Evolutionary conservation across 2,888 invertebrate species (phyloP), one percentile per base, ranked within the genome.

Genomic region (Molanna angustata): DNA sequence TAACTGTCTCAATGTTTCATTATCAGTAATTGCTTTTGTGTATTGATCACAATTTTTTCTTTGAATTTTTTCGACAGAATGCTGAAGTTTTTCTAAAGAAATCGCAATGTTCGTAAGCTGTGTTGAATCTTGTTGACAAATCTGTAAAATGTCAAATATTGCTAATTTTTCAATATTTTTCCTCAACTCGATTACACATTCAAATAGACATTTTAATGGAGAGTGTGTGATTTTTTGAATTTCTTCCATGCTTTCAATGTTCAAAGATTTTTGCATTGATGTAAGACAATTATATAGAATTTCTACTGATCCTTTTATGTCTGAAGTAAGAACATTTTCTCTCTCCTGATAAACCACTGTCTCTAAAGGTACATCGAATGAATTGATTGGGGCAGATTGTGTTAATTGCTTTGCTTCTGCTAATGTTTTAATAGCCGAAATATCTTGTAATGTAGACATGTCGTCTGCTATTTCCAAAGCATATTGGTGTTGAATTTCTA

Each of bases 371-470:
- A 66, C 64, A 56, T 70, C 65, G 61, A 72, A 68, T 20, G 71
- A 61, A 18, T 69, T 61, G 49, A 66, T 66, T 6, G 69, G 68
- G 37, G 68, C 67, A 58, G 64, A 66, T 54, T 71, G 66, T 16
- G 69, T 64, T 9, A 72, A 65, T 51, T 69, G 65, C 47, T 72
- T 68, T n/a, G 73, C 68, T 21, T 79, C 78, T 2, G 78, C 77
- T 31, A 72, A 70, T 1, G 80, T 80, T 67, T 80, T 79, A 14
- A 83, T 70, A 2, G 74, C 78, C 0, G 83, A 80, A 57, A 82
- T 69, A 61, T 81, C 80, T 59, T 79, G 78, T 46, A 80, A 71
- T 4, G 80, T 78, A 3, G 82, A 80, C 62, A 82, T 68, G 35
- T 81, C 80, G 22, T 73, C 74, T 3, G 68, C 63, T 6, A 67